Base-by-base conservation (phyloP, 1,140 invertebrate species). In the Cotesia glomerata region DNA sequence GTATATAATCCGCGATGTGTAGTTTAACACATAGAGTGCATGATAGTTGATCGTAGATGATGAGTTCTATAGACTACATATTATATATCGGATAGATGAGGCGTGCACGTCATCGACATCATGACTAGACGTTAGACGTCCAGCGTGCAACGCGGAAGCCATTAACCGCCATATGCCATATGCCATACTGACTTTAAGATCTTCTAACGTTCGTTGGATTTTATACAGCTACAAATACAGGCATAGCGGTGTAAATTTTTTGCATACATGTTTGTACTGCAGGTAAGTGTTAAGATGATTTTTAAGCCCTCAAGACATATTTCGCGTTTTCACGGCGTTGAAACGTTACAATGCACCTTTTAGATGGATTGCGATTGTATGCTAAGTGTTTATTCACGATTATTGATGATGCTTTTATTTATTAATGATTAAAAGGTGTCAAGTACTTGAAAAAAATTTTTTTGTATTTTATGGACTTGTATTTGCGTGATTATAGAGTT, bases 61-160 rank as follows among this genome's bases (percentile, higher is more conserved):
- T 45, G 7, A 45, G 39, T 45, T 45, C 39, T 45, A 45, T 45
- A 45, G 39, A 45, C 39, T 45, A 45, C 39, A 45, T 45, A 54
- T 36, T 66, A 54, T 54, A 54, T 65, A 63, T 64, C 16, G 52
- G 69, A 71, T 54, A 52, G 39, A 71, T 54, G 69, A 52, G 58
- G 56, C 54, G 61, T 69, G 36, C 56, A 18, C 68, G 5, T 39
- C 72, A 72, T 70, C 71, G 66, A 73, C 73, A 71, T 70, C 35
- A 67, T 49, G 62, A 26, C 26, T 26, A 26, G 26, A 65, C 71
- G 71, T 32, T 5, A 35, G 5, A 51, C 54, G 54, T 34, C 13
- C 69, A 7, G 11, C 7, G 7, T 74, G 66, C 66, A 76, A 70
- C 73, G 73, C 75, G 74, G 74, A 77, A 79, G 78, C 78, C 63